phyloP scores from a whole-genome alignment of 1,140 invertebrate genomes.

The Bombus terrestris region DNA sequence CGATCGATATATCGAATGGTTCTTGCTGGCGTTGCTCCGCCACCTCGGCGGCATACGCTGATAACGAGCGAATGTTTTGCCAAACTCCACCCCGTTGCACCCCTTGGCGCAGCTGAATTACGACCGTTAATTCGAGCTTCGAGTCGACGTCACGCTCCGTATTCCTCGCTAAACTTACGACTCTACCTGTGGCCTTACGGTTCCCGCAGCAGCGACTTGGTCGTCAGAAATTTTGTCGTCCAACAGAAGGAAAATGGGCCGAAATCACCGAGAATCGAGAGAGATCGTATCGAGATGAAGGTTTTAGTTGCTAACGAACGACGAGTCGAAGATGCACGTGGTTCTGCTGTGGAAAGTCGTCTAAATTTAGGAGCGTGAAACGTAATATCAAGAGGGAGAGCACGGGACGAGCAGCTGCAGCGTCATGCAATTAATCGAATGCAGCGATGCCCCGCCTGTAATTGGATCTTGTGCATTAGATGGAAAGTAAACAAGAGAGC shows the following conservation, averaged over 20 bases:
- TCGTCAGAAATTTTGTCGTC: too few relatives aligned
- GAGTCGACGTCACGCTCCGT: conserved; percentile 8
- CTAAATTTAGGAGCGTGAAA: conserved; percentile 64
- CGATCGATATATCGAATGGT: conserved; percentile 79
- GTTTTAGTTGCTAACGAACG: too few relatives aligned
- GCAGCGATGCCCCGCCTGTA: conserved; percentile 62
- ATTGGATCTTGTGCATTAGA: conserved; percentile 59
- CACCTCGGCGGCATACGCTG: conserved; percentile 74
- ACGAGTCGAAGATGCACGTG: background rate
- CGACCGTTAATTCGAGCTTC: conserved; percentile 17
- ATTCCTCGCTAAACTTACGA: background rate
- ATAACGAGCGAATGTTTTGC: conserved; percentile 75
- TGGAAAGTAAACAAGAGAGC: conserved; percentile 56
- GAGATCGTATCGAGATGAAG: too few relatives aligned
- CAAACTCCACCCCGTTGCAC: conserved; percentile 42
- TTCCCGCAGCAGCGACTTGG: accelerated
- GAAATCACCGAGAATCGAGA: too few relatives aligned
- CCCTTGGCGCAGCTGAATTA: background rate
- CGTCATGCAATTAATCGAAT: conserved; percentile 64
- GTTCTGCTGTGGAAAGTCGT: conserved; percentile 26
- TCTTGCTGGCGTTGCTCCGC: conserved; percentile 57
- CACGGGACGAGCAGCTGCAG: conserved; percentile 58
- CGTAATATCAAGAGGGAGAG: conserved; percentile 43
- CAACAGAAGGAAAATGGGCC: too few relatives aligned
- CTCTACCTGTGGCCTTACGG: too few relatives aligned